Evolutionary conservation across 2,113 vertebrate genomes (phyloP).

Genomic region (Bucco capensis): DNA sequence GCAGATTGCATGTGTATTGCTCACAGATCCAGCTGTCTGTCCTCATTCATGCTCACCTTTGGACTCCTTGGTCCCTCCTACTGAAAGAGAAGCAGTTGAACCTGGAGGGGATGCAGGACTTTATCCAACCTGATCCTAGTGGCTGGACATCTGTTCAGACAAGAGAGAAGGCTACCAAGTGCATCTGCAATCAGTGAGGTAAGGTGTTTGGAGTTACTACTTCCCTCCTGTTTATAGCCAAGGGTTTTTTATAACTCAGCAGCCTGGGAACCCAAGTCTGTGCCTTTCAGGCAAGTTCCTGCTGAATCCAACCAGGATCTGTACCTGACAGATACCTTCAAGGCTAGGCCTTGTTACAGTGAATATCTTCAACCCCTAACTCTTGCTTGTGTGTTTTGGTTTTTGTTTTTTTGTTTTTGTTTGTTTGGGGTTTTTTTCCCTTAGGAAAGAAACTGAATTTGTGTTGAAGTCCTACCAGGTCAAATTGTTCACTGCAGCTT

Average conservation of each 20-base stretch:
- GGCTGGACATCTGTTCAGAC: not conserved
- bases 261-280: not conserved
- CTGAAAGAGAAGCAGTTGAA: not conserved
- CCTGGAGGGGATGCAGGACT: not conserved
- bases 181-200: slow-evolving; percentile 2
- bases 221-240: not conserved
- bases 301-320: not conserved
- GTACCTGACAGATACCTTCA: not conserved
- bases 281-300: not conserved
- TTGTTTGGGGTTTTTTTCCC: not conserved
- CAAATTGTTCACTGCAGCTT: not conserved
- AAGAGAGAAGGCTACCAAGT: not conserved
- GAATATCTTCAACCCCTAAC: not conserved
- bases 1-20: not conserved
- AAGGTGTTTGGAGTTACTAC: slow-evolving; percentile 1
- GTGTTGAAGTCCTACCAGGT: not conserved
- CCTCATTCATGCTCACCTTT: not conserved
- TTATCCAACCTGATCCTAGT: not conserved
- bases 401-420: too few species aligned
- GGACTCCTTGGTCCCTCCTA: not conserved
- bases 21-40: not conserved
- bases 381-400: not conserved
- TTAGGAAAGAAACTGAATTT: not conserved
- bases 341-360: not conserved
- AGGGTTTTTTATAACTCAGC: not conserved